Base-by-base conservation (phyloP, 2,797 vertebrate genomes). In the Enteromius viviparus region DNA sequence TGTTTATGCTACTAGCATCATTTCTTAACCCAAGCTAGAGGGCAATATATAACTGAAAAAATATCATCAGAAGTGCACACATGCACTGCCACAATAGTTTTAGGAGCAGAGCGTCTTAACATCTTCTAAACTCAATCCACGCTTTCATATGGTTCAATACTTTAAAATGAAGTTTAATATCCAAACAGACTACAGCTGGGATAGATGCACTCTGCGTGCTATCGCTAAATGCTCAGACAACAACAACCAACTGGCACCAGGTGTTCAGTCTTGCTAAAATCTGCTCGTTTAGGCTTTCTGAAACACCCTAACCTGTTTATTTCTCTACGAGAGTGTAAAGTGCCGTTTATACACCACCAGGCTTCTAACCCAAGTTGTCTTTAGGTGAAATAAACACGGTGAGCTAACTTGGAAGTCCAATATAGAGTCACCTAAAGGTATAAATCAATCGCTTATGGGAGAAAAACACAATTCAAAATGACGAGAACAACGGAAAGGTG, bases 211-310 rank as follows among this genome's bases (percentile, higher is more conserved):
- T 49, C 42, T 81, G 70, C n/a, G 70, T 75, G 81, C 81, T 82
- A 76, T 9, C 4, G 80, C 81, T 76, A 83, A 76, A 65, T 47
- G 74, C 81, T 76, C 72, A 70, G 65, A 83, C 82, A 66, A 82
- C 72, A 82, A 82, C 81, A 83, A 83, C 40, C 76, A 83, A 34
- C 51, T 69, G 81, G 53, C 29, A 83, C 81, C 53, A 62, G 75
- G 75, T 78, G 81, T 62, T 51, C n/a, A 23, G 74, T 23, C 37
- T 49, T 42, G 37, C 19, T 60, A 7, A 60, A 82, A 69, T 26
- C 49, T 47, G 17, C 17, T 69, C 26, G 40, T 32, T 70, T 29
- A 8, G 58, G 62, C 51, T 82, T 29, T 51, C 29, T 66, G n/a
- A 75, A 40, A 66, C 45, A 82, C n/a, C 34, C n/a, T 17, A 7